Percentiles rank a stretch among this genome's conserved stretches.
Conservation (phyloP, 2,888 invertebrate genomes). For the Hypena proboscidalis region DNA sequence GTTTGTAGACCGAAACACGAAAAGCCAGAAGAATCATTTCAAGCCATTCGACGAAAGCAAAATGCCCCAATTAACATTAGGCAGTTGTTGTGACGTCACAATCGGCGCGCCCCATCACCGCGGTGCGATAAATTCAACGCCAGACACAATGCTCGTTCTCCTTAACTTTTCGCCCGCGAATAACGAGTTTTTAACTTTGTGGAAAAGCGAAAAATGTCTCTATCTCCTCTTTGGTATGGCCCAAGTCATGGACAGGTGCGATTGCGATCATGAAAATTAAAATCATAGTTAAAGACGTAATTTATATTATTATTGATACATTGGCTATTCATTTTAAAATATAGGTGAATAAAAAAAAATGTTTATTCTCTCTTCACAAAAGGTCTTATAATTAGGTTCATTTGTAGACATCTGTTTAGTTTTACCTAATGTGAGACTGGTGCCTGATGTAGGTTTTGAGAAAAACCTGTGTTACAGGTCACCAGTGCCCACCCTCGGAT, state of each 20-base stretch:
- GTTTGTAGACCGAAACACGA: constrained; percentile 2
- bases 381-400: no score
- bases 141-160: constrained; percentile 75
- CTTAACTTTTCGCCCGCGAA: constrained; percentile 78
- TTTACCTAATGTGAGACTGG: no score
- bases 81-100: constrained; percentile 43
- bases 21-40: constrained; percentile 12
- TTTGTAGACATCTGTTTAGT: no score
- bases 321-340: no score
- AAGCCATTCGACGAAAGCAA: constrained; percentile 27
- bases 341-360: no score
- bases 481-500: no score
- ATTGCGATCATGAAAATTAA: background rate
- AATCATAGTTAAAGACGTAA: no score
- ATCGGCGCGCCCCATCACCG: constrained; percentile 48
- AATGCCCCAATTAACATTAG: constrained; percentile 46
- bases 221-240: constrained; percentile 62
- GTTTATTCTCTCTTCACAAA: no score
- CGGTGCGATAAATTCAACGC: constrained; percentile 69
- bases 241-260: constrained; percentile 35
- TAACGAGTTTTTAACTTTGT: constrained; percentile 86
- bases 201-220: constrained; percentile 83
- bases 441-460: no score
- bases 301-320: background rate
- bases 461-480: no score